phyloP scores from a whole-genome alignment of 2,797 vertebrate genomes.

The Anguilla obscura region DNA sequence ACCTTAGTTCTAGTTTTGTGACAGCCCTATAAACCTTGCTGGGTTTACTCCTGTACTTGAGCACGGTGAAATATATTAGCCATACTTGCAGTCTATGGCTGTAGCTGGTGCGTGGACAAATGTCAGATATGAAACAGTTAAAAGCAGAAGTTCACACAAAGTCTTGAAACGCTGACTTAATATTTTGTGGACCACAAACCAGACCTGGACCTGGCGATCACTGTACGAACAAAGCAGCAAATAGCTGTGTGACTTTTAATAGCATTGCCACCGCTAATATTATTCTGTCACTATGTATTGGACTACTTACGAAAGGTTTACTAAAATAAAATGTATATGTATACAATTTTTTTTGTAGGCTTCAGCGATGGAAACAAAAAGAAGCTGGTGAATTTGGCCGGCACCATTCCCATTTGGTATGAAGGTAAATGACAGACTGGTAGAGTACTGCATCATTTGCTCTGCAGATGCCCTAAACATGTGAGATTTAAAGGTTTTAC shows the following conservation, averaged over 20 bases:
- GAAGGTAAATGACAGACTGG: conserved; percentile 56
- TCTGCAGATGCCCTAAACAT: not conserved
- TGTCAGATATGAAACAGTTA: not conserved
- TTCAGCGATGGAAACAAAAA: conserved; percentile 65
- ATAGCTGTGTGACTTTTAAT: no score
- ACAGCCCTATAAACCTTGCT: not conserved
- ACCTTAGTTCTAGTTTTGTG: not conserved
- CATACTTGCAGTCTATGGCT: not conserved
- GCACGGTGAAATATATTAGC: not conserved
- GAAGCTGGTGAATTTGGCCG: conserved; percentile 65
- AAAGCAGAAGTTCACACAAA: not conserved
- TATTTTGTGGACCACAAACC: no score
- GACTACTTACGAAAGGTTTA: not conserved
- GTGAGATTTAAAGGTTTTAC: not conserved
- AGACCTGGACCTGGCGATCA: no score
- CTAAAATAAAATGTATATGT: not conserved
- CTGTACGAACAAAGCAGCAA: no score
- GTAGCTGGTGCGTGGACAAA: not conserved
- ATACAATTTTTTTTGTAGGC: conserved; percentile 51
- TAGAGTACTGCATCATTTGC: not conserved
- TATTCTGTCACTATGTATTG: not conserved
- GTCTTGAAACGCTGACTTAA: not conserved
- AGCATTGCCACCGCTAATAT: no score
- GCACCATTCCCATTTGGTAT: conserved; percentile 66
- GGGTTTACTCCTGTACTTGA: not conserved